A percentile compares a stretch with the other conserved stretches of the same genome.
Evolutionary conservation across 1,140 invertebrate genomes (phyloP).

Genomic region (Hylaeus volcanicus): DNA sequence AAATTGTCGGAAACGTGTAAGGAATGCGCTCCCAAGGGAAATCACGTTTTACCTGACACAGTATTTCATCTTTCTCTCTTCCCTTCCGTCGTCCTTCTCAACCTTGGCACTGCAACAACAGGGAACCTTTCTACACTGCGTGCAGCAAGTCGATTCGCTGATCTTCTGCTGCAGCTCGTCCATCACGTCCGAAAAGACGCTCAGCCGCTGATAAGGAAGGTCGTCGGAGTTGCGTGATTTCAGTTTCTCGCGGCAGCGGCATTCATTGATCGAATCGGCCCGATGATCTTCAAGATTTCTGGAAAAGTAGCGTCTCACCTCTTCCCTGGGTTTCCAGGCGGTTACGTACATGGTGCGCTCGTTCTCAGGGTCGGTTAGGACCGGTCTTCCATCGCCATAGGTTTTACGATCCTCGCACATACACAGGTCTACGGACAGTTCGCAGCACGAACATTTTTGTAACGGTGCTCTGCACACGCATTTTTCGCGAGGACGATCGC

Average conservation of each 20-base stretch:
- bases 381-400: constrained; percentile 23
- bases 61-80: constrained; percentile 37
- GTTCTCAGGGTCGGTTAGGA: constrained; percentile 23
- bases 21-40: background rate
- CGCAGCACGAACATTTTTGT: constrained; percentile 56
- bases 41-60: constrained; percentile 37
- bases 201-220: constrained; percentile 65
- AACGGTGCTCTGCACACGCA: constrained; percentile 59
- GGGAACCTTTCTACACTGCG: constrained; percentile 51
- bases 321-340: constrained; percentile 60
- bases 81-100: constrained; percentile 16
- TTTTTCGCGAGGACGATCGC: constrained; percentile 56
- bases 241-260: constrained; percentile 44
- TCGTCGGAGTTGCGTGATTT: constrained; percentile 52
- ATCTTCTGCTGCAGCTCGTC: constrained; percentile 70
- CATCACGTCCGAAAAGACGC: constrained; percentile 70
- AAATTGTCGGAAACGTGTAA: background rate
- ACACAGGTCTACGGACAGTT: constrained; percentile 54
- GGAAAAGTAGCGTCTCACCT: constrained; percentile 54
- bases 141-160: constrained; percentile 55
- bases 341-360: constrained; percentile 55
- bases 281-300: constrained; percentile 39
- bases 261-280: constrained; percentile 35
- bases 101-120: constrained; percentile 56
- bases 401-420: constrained; percentile 39